Evolutionary conservation across 2,797 vertebrate genomes (phyloP).

Genomic region (Mionectes olivaceus): DNA sequence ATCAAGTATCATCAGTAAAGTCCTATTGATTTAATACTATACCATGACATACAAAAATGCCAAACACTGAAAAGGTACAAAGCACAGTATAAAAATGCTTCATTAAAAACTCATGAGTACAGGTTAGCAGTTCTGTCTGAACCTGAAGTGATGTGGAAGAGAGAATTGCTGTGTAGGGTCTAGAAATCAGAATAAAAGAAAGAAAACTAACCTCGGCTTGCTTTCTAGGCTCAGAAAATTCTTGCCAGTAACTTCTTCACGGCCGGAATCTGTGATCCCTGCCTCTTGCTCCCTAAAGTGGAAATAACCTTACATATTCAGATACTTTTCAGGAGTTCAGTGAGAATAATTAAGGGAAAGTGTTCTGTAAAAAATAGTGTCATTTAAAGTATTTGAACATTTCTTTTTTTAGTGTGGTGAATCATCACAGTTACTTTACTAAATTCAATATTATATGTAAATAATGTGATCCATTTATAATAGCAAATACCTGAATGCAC

Average conservation of each 20-base stretch:
- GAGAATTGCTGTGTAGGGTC: not conserved
- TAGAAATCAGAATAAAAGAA: not conserved
- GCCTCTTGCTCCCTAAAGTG: not conserved
- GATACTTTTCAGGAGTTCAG: not conserved
- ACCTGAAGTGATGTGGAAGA: not conserved
- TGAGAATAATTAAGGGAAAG: not conserved
- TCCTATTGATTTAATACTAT: slow-evolving; percentile 5
- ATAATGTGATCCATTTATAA: not conserved
- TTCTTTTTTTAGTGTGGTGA: not conserved
- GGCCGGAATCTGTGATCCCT: not conserved
- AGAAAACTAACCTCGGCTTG: not conserved
- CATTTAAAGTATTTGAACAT: not conserved
- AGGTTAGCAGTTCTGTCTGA: not conserved
- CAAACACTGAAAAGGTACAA: not conserved
- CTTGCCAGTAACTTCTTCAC: not conserved
- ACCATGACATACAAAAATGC: not conserved
- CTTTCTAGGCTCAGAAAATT: not conserved
- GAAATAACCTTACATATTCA: not conserved
- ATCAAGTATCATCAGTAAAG: slow-evolving; percentile 23
- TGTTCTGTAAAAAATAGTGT: not conserved
- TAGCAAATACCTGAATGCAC: not conserved
- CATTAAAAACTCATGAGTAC: not conserved
- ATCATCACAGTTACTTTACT: not conserved
- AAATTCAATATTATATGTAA: not conserved
- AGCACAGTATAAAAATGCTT: not conserved